Conservation (phyloP, 1,140 invertebrate genomes). For the Frieseomelitta varia region DNA sequence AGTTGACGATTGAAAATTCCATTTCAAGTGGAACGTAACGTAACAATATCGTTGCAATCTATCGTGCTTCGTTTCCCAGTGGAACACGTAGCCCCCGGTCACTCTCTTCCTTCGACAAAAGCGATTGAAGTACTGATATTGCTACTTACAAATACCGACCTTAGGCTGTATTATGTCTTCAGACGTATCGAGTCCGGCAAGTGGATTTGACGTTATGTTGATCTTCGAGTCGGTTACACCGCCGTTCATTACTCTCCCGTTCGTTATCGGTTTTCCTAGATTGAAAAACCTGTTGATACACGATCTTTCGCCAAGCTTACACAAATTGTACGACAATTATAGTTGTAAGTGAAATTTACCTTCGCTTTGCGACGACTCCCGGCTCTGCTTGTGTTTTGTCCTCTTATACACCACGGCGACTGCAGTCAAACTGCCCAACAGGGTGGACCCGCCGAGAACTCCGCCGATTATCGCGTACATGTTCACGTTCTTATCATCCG, state of each 20-base stretch:
- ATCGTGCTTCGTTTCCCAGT: neutral
- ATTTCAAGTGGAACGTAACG: neutral
- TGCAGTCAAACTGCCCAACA: constrained; percentile 79
- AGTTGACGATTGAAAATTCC: neutral
- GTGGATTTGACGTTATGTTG: constrained; percentile 88
- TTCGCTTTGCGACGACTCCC: constrained; percentile 80
- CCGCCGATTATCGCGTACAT: constrained; percentile 84
- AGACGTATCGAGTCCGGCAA: constrained; percentile 84
- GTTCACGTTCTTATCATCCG: constrained; percentile 76
- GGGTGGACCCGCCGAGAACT: constrained; percentile 80
- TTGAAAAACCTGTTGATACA: neutral
- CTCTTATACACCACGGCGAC: constrained; percentile 82
- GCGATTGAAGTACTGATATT: constrained; percentile 44
- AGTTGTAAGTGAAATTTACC: constrained; percentile 70
- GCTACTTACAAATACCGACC: constrained; percentile 77
- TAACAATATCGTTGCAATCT: neutral
- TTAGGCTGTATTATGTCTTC: constrained; percentile 83
- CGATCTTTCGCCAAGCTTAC: neutral
- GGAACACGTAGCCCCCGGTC: constrained; percentile 13
- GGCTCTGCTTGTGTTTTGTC: constrained; percentile 77
- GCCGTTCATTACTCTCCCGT: constrained; percentile 83
- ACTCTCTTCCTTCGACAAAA: constrained; percentile 52
- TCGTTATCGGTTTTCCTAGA: constrained; percentile 82
- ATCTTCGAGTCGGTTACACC: constrained; percentile 83
- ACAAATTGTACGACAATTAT: constrained; percentile 67